Percentiles rank a stretch among this genome's conserved stretches.
phyloP scores from a whole-genome alignment of 2,888 invertebrate species.

The Epinotia nisella region DNA sequence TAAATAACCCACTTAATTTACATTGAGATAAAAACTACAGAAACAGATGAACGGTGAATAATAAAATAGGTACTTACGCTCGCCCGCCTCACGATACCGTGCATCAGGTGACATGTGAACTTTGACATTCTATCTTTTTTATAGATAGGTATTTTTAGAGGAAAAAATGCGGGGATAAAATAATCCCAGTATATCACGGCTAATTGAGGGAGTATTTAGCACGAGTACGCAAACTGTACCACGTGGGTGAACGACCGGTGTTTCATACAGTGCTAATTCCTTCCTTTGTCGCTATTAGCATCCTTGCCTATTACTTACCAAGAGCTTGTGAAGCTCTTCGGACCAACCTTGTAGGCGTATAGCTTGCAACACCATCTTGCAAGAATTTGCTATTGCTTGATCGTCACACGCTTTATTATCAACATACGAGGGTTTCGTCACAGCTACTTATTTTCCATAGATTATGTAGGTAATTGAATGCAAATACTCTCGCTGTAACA shows the following conservation, averaged over 20 bases:
- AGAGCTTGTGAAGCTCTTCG: conserved; percentile 52
- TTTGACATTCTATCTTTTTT: conserved; percentile 31
- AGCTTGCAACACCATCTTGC: conserved; percentile 33
- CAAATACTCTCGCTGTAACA: conserved; percentile 9
- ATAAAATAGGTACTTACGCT: conserved; percentile 26
- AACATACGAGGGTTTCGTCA: conserved; percentile 25
- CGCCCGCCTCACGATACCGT: neutral
- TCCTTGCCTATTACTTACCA: conserved; percentile 61
- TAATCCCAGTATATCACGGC: conserved; percentile 1
- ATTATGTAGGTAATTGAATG: conserved; percentile 25
- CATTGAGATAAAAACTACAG: conserved; percentile 42
- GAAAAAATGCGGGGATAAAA: conserved; percentile 6
- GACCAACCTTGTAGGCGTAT: conserved; percentile 1
- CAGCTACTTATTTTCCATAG: conserved; percentile 24
- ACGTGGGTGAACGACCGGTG: conserved; percentile 71
- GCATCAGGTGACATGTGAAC: conserved; percentile 40
- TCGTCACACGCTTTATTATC: conserved; percentile 26
- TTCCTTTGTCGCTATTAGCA: conserved; percentile 69
- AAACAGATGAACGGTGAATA: conserved; percentile 38
- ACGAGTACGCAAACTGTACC: conserved; percentile 29
- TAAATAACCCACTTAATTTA: conserved; percentile 40
- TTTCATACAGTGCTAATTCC: conserved; percentile 73
- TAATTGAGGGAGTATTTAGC: conserved; percentile 36
- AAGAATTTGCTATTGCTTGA: conserved; percentile 21
- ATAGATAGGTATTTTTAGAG: neutral